Evolutionary conservation across 2,888 invertebrate species (phyloP), one percentile per base, ranked within the genome.

Genomic region (Melanostoma scalare): DNA sequence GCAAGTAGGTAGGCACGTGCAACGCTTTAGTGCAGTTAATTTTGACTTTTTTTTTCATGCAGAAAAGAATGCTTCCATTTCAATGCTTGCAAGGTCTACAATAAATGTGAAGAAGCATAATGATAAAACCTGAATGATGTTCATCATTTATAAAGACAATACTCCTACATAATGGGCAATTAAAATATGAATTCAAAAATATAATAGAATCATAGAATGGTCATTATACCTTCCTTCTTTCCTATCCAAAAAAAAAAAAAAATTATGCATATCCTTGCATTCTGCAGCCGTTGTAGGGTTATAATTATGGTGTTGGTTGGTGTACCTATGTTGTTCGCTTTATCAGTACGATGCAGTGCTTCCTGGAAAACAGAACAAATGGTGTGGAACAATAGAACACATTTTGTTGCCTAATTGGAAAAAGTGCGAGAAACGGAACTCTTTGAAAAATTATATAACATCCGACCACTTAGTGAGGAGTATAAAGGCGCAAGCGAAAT

Each of bases 341-440:
- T 61, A 61, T 61, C 61, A 61, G 61, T 35, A 35, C 10, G 46
- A n/a, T 46, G 61, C 46, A 61, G 60, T 35, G 46, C 2, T 46
- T 61, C 46, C 46, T 61, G 10, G 10, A 10, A n/a, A 35, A 42
- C 42, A 8, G 42, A 42, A 10, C 10, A 46, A 46, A 46, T 46
- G 10, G 44, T 46, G 35, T 71, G 35, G 33, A 82, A 82, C 81
- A 82, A 82, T 82, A 82, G 81, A 82, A 82, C 56, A 82, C 77
- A 73, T 73, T 68, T 68, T 77, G 73, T 35, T 40, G 81, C 79
- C 76, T 76, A 80, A 76, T 80, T 75, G 75, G 76, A 53, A 80
- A 71, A 80, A 80, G 80, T 80, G 80, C 75, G 80, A 71, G 80
- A 71, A 80, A 65, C 75, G 76, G 63, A 76, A 80, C 63, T 60